Percentiles rank a stretch among this genome's conserved stretches.
These are phyloP conservation scores for Bos indicus DNA, from an alignment of 2,113 vertebrate genomes.

Conservation along the genomic window DNA sequence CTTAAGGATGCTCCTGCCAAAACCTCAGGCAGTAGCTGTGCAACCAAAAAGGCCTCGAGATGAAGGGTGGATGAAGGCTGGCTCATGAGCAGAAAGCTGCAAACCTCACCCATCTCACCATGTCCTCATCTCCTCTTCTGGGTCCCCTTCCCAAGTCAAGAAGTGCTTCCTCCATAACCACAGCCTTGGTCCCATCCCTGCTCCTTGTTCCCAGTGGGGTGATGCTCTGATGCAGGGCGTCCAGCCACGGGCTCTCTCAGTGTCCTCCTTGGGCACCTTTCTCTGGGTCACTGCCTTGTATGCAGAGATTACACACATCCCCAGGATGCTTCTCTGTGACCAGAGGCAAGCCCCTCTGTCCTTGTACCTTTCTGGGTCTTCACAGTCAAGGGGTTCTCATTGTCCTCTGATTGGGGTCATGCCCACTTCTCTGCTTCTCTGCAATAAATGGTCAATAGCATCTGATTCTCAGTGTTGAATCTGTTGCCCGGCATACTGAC, in stretches of 20 bases:
- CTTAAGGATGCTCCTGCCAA: slow-evolving; percentile 50
- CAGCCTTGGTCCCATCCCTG: neutral
- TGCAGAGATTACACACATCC: neutral
- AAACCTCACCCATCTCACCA: neutral
- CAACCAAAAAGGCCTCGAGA: slow-evolving; percentile 42
- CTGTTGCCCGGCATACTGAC: neutral
- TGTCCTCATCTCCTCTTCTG: fast-evolving
- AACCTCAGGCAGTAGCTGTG: neutral
- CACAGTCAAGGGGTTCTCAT: neutral
- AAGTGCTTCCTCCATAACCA: neutral
- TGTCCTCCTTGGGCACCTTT: neutral
- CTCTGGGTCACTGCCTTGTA: neutral
- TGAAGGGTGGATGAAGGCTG: neutral
- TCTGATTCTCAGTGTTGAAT: neutral
- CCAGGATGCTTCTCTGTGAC: neutral
- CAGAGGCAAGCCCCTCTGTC: neutral
- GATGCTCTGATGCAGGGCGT: neutral
- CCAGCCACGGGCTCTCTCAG: neutral
- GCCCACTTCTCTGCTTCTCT: neutral
- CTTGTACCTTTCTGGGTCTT: neutral
- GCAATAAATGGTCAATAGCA: slow-evolving; percentile 47
- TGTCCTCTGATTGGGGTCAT: neutral
- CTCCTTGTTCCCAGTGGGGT: neutral
- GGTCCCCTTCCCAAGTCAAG: neutral
- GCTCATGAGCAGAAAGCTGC: neutral